A percentile compares a stretch with the other conserved stretches of the same genome.
Conservation (phyloP, 2,113 vertebrate genomes). For the Zosterops japonicus region DNA sequence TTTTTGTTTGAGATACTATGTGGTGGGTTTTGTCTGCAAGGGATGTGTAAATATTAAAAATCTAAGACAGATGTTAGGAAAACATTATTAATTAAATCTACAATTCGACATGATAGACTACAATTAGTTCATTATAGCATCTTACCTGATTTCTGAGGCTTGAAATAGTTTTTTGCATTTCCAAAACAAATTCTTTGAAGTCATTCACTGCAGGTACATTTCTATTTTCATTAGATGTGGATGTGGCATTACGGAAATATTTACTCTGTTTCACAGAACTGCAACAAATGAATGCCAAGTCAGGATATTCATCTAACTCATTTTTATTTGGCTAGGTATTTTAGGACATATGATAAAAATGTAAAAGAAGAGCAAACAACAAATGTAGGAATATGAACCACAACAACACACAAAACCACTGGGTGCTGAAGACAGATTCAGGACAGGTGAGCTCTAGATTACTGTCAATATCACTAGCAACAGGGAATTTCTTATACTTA, state of each 20-base stretch:
- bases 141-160: conserved; percentile 91
- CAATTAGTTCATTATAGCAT: neutral
- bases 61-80: neutral
- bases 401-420: neutral
- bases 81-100: neutral
- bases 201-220: conserved; percentile 76
- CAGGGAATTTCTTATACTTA: neutral
- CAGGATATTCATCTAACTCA: neutral
- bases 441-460: neutral
- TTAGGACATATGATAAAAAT: neutral
- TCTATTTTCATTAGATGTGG: conserved; percentile 53
- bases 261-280: conserved; percentile 67
- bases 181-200: conserved; percentile 91
- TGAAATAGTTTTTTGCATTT: conserved; percentile 95
- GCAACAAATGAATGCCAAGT: neutral
- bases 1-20: neutral
- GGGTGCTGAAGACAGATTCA: neutral
- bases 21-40: neutral
- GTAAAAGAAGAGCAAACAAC: neutral
- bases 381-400: neutral
- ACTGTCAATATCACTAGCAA: neutral
- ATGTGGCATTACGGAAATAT: conserved; percentile 74
- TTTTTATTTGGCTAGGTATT: neutral
- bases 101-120: neutral
- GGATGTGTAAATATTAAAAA: neutral